Base-by-base conservation (phyloP, 2,888 invertebrate species). In the Hypomecis punctinalis region DNA sequence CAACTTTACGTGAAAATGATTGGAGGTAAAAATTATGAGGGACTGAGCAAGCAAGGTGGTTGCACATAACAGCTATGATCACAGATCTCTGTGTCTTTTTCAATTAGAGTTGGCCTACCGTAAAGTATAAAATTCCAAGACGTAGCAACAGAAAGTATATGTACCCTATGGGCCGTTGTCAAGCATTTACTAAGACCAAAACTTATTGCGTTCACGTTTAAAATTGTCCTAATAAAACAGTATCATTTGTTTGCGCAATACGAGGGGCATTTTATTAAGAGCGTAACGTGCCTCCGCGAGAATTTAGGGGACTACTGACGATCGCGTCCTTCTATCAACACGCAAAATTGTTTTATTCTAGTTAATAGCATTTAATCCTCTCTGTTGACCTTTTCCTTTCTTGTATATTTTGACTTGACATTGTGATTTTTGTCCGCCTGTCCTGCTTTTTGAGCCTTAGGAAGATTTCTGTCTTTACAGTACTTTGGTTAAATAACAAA, bases 291-390 rank as follows among this genome's bases (percentile, higher is more conserved):
- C 82, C 84, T 81, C 45, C 61, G 76, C 74, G 78, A 78, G 82
- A 81, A 85, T 89, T 86, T 82, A 63, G 67, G 79, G 83, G 89
- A 82, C 88, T 90, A 85, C 75, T 73, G 80, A 74, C 74, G 74
- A 71, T 79, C 73, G 68, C 70, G 71, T 67, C 72, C 67, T 71
- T 75, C 69, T 70, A 73, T 75, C 69, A 75, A 69, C 75, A 75
- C 68, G 73, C 74, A 79, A 76, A 81, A 80, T 78, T 82, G 76
- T 81, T 82, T 77, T 74, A 73, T 72, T 81, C 74, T 79, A 78
- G 71, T 77, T 77, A 81, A 81, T 82, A 77, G 74, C 74, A 77
- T 80, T 79, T 80, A 80, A 85, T 83, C 77, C 75, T 73, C 70
- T 68, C 69, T 74, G 69, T 68, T 75, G 78, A 75, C 75, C 75